phyloP scores from a whole-genome alignment of 2,113 vertebrate species.

The Illadopsis cleaveri region DNA sequence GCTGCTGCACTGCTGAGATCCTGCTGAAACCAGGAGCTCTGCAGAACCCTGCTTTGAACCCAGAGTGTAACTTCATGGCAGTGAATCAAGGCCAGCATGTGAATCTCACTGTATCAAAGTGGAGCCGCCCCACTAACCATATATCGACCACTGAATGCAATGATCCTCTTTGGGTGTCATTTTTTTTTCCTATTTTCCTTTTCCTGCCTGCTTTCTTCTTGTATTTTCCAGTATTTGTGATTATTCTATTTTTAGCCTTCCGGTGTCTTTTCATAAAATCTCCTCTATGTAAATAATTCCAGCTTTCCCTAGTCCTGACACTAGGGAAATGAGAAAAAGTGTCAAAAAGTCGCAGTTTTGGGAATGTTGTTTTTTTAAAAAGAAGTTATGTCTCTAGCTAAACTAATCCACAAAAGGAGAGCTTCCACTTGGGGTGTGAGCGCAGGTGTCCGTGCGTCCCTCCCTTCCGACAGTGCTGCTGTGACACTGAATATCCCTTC shows the following conservation, averaged over 20 bases:
- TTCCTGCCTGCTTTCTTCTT: background rate
- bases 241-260: conserved; percentile 10
- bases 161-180: background rate
- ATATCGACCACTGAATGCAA: background rate
- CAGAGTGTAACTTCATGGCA: rapidly evolving
- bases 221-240: conserved; percentile 10
- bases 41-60: background rate
- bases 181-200: background rate
- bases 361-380: background rate
- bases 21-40: background rate
- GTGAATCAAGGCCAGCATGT: background rate
- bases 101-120: background rate
- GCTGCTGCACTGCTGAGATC: background rate
- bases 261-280: background rate
- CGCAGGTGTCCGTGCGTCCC: background rate
- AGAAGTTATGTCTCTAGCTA: background rate
- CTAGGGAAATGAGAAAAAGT: background rate
- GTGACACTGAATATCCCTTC: conserved; percentile 55
- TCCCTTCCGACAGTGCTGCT: background rate
- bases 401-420: background rate
- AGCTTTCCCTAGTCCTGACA: background rate
- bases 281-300: background rate
- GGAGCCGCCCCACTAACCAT: background rate
- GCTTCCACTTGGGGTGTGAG: background rate
- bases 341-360: background rate